A percentile compares a stretch with the other conserved stretches of the same genome.
Evolutionary conservation across 1,140 invertebrate species (phyloP).

Genomic region (Drosophila sucinea): DNA sequence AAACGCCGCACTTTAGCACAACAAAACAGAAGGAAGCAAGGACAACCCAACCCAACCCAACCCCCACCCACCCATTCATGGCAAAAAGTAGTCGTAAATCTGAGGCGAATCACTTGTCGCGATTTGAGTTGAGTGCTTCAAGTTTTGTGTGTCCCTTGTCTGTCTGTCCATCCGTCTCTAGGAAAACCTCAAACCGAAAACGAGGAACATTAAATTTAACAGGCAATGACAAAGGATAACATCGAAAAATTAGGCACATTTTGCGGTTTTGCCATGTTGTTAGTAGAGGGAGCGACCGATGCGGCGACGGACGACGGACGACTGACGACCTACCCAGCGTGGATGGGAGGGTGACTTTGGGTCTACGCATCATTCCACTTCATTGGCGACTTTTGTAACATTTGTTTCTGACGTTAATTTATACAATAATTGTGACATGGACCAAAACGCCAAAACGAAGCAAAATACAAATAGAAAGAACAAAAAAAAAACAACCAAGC

Average conservation of each 20-base stretch:
- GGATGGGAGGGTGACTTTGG: constrained; percentile 37
- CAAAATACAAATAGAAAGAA: background rate
- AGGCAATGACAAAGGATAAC: constrained; percentile 71
- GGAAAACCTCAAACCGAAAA: constrained; percentile 38
- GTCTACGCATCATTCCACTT: constrained; percentile 78
- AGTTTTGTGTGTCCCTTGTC: constrained; percentile 26
- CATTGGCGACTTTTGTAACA: constrained; percentile 83
- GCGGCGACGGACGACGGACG: background rate
- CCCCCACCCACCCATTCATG: background rate
- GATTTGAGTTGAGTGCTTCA: constrained; percentile 47
- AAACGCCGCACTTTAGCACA: constrained; percentile 77
- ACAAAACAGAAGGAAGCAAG: constrained; percentile 58
- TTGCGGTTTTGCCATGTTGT: constrained; percentile 50
- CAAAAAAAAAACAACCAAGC: background rate
- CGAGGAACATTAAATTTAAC: constrained; percentile 79
- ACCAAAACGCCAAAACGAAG: constrained; percentile 29
- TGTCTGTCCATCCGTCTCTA: background rate
- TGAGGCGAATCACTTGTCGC: constrained; percentile 81
- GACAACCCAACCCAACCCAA: too few species aligned
- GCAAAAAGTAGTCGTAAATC: constrained; percentile 71
- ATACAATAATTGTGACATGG: constrained; percentile 82
- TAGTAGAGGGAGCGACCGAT: constrained; percentile 8
- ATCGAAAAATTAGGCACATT: constrained; percentile 81
- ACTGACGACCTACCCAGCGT: background rate
- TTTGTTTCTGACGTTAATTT: constrained; percentile 83